These are phyloP conservation scores for Coilia nasus DNA, from an alignment of 2,797 vertebrate genomes.

Conservation along the genomic window DNA sequence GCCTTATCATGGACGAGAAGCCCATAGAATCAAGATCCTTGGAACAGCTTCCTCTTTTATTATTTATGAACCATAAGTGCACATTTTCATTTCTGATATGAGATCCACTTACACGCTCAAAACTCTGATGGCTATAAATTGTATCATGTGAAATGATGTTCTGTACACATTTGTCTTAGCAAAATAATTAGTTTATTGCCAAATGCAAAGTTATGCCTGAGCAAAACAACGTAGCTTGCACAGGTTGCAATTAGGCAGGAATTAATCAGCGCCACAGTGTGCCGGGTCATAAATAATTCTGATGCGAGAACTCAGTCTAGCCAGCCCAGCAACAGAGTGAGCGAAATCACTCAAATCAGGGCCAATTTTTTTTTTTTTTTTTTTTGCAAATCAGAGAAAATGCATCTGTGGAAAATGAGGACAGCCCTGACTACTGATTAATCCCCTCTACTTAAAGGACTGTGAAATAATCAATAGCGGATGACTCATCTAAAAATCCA, in stretches of 20 bases:
- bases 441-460: constrained; percentile 24
- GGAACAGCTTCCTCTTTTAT: constrained; percentile 21
- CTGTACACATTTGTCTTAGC: constrained; percentile 66
- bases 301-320: constrained; percentile 42
- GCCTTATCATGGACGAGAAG: constrained; percentile 46
- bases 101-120: neutral
- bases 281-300: constrained; percentile 65
- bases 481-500: constrained; percentile 67
- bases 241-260: constrained; percentile 70
- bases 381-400: constrained; percentile 66
- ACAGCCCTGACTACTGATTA: neutral
- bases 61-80: constrained; percentile 62
- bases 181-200: constrained; percentile 66
- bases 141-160: constrained; percentile 61
- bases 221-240: constrained; percentile 64
- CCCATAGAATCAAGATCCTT: constrained; percentile 28
- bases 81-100: constrained; percentile 55
- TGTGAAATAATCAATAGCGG: constrained; percentile 66
- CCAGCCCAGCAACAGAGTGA: constrained; percentile 48
- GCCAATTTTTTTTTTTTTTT: constrained; percentile 36
- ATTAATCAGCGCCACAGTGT: constrained; percentile 68
- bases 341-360: constrained; percentile 49
- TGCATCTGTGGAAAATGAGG: constrained; percentile 64
- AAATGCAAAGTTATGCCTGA: constrained; percentile 57
- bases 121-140: constrained; percentile 59